Conservation (phyloP, 2,113 vertebrate species). For the Callaeas wilsoni region DNA sequence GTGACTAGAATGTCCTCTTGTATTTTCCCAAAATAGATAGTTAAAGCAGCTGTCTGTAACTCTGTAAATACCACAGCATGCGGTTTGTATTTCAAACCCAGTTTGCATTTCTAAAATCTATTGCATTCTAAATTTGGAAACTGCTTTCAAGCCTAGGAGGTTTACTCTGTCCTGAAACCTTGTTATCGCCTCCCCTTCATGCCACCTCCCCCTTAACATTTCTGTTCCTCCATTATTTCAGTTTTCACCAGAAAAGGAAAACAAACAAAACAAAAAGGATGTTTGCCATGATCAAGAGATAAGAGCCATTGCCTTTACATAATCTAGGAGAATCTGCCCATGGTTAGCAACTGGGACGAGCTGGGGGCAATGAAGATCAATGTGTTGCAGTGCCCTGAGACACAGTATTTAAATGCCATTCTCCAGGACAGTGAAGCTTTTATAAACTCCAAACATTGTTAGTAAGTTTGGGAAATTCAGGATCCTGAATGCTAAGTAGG, state of each 20-base stretch:
- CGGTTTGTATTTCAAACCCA: background rate
- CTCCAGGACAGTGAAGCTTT: background rate
- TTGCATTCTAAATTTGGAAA: background rate
- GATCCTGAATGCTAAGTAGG: background rate
- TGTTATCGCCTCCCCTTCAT: accelerated
- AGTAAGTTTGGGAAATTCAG: background rate
- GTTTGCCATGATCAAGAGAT: background rate
- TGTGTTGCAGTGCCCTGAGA: background rate
- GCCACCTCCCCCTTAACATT: accelerated
- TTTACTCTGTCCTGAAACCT: background rate
- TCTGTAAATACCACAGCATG: background rate
- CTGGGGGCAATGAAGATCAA: background rate
- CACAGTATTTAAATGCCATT: background rate
- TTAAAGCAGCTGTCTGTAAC: background rate
- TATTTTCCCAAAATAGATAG: background rate
- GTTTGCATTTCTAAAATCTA: background rate
- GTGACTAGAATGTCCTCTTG: background rate
- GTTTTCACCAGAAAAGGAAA: background rate
- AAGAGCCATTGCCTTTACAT: background rate
- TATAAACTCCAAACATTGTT: background rate
- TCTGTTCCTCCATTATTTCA: background rate
- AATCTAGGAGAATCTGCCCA: background rate
- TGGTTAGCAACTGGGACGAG: background rate
- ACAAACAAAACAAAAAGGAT: background rate
- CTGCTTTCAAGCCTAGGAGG: background rate